Base-by-base conservation (phyloP, 1,140 invertebrate species). In the Anthonomus grandis region DNA sequence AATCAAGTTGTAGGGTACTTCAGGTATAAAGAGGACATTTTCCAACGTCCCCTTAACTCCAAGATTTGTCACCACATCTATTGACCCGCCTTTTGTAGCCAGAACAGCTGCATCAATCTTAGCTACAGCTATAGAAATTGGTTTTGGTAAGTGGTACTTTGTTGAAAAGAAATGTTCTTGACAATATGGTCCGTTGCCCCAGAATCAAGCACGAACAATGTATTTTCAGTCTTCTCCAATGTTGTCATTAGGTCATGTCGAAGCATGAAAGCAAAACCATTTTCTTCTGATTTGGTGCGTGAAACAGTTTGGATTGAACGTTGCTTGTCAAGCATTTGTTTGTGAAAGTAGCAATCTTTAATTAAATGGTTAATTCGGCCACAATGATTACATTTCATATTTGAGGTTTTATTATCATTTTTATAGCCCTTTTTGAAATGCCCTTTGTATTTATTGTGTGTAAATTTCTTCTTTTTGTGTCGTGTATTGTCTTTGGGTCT, bases 21-120 rank as follows among this genome's bases (percentile, higher is more conserved):
- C 25, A 3, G 31, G 27, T 2, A 15, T 45, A 6, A 45, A 44
- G 8, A 52, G 24, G 15, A 41, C 36, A 21, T 52, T 22, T 41
- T 52, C 36, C 34, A 52, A 17, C 9, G 15, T 45, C 10, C 41
- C 41, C n/a, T 19, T 10, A 21, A 45, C 9, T 23, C 41, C 41
- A 12, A 45, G 9, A 23, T 45, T 45, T 10, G 8, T 45, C 10
- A 23, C 24, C 12, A 45, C 21, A 17, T 45, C 24, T 13, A 45
- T n/a, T n/a, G n/a, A n/a, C 24, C 41, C 41, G 12, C 5, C 10
- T 45, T 45, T 45, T 15, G 21, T 21, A 21, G 21, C 41, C 8
- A 8, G 21, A 12, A 45, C 24, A 23, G 6, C 9, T 8, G 17
- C 8, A 12, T 15, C 21, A 8, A 10, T 15, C 21, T 45, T 45